These are phyloP conservation scores for Tetramorium parvispinum DNA, from an alignment of 1,140 invertebrate species.

Conservation along the genomic window DNA sequence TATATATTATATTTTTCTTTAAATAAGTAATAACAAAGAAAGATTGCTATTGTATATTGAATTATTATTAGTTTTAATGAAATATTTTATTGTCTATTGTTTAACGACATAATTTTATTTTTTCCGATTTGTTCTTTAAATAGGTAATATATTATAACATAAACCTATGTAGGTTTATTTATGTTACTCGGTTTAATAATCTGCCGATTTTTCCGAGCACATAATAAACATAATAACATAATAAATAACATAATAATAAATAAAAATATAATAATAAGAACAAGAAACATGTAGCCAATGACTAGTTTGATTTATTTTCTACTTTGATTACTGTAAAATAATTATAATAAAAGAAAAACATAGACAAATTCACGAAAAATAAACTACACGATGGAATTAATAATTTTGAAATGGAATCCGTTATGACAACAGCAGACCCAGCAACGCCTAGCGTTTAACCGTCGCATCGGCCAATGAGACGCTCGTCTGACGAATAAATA, in stretches of 20 bases:
- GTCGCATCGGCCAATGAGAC: constrained; percentile 56
- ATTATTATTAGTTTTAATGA: not conserved
- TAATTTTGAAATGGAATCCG: constrained; percentile 56
- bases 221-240: not conserved
- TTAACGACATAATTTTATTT: not conserved
- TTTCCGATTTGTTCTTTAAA: not conserved
- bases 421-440: constrained; percentile 40
- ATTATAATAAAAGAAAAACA: not conserved
- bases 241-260: too few relatives aligned
- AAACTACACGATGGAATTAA: constrained; percentile 64
- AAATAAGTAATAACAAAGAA: not conserved
- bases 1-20: too few relatives aligned
- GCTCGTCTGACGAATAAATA: constrained; percentile 75
- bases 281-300: too few relatives aligned
- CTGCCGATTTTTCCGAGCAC: not conserved
- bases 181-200: not conserved
- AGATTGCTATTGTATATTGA: not conserved
- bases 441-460: constrained; percentile 64
- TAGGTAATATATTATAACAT: not conserved
- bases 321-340: not conserved
- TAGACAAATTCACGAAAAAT: not conserved
- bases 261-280: too few relatives aligned
- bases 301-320: not conserved
- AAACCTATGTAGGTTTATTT: not conserved
- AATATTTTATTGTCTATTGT: not conserved